Conservation (phyloP, 1,140 invertebrate species). For the Ephestia elutella region DNA sequence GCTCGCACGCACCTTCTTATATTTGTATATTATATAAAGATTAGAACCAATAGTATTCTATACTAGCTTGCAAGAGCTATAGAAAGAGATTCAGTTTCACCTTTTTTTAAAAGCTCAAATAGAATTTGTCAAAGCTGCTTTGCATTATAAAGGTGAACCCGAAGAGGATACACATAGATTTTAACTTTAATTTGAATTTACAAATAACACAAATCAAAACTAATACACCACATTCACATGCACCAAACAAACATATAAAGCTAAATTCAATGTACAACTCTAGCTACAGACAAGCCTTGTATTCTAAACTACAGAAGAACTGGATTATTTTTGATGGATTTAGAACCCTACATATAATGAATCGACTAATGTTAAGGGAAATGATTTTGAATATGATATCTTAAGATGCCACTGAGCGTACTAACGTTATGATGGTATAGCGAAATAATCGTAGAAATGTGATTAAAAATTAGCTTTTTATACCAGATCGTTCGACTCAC, state of each 20-base stretch:
- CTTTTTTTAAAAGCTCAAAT: conserved; percentile 9
- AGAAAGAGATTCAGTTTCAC: conserved; percentile 7
- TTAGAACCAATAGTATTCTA: not conserved
- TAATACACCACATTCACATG: conserved; percentile 44
- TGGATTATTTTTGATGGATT: conserved; percentile 27
- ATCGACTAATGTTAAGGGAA: conserved; percentile 30
- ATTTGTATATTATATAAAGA: no score
- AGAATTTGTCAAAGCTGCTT: not conserved
- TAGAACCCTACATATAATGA: conserved; percentile 28
- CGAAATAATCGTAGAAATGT: conserved; percentile 22
- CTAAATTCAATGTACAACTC: conserved; percentile 42
- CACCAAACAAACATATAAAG: conserved; percentile 48
- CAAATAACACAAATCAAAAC: conserved; percentile 9
- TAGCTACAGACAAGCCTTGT: conserved; percentile 40
- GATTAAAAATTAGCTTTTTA: conserved; percentile 19
- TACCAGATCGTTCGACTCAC: conserved; percentile 49
- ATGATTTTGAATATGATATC: conserved; percentile 23
- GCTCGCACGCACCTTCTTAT: not conserved
- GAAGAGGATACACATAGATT: conserved; percentile 17
- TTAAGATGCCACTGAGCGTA: conserved; percentile 39
- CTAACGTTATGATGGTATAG: conserved; percentile 35
- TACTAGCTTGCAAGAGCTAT: not conserved
- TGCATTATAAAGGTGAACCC: conserved; percentile 24
- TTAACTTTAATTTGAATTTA: conserved; percentile 15
- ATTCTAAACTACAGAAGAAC: conserved; percentile 24